Evolutionary conservation across 2,888 invertebrate genomes (phyloP).

Genomic region (Drosophila diplacantha): DNA sequence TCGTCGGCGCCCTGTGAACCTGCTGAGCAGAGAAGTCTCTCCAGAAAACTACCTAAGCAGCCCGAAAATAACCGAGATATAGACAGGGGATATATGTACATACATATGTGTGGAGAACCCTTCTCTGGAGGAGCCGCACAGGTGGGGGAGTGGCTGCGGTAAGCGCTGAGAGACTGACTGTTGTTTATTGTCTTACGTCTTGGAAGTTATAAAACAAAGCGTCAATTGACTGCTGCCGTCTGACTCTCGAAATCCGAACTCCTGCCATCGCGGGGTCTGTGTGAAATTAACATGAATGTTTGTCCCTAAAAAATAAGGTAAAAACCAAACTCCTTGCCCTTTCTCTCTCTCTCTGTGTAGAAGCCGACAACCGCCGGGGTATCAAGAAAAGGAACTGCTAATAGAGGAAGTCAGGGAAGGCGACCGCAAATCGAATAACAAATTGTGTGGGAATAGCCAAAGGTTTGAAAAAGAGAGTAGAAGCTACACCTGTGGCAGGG

Average conservation of each 20-base stretch:
- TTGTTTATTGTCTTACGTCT: conserved; percentile 68
- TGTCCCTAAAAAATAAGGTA: conserved; percentile 24
- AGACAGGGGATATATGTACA: background rate
- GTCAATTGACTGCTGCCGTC: conserved; percentile 66
- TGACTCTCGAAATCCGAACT: conserved; percentile 46
- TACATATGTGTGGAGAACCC: conserved; percentile 15
- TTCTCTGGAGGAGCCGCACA: conserved; percentile 9
- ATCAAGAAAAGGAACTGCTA: conserved; percentile 9
- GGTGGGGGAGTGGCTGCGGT: conserved; percentile 33
- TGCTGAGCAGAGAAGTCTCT: conserved; percentile 40
- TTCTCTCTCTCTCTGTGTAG: conserved; percentile 6
- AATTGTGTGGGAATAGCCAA: conserved; percentile 17
- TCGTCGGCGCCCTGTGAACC: conserved; percentile 70
- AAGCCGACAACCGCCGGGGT: conserved; percentile 23
- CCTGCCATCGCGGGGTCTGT: conserved; percentile 7
- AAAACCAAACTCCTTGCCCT: conserved; percentile 16
- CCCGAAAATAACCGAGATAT: conserved; percentile 44
- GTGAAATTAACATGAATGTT: conserved; percentile 40
- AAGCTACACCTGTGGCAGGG: background rate
- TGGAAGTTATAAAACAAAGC: conserved; percentile 70
- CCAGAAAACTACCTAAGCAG: conserved; percentile 66
- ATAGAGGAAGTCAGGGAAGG: conserved; percentile 28
- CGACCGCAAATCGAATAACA: conserved; percentile 20
- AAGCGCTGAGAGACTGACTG: conserved; percentile 34
- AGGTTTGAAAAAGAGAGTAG: background rate